Percentiles rank a stretch among this genome's conserved stretches.
phyloP scores from a whole-genome alignment of 2,797 vertebrate genomes.

The Acanthiza pusilla region DNA sequence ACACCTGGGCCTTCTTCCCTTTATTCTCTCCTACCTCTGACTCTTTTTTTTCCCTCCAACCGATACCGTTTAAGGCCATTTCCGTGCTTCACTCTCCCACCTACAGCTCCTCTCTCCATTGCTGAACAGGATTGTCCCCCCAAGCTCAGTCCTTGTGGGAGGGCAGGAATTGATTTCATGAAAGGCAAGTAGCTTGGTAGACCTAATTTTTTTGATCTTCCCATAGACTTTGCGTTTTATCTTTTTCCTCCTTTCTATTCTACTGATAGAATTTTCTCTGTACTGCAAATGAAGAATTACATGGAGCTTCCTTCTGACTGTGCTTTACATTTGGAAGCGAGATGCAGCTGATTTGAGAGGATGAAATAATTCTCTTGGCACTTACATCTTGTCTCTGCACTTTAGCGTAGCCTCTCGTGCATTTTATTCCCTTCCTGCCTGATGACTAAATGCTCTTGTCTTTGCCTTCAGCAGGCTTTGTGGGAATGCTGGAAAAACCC shows the following conservation, averaged over 20 bases:
- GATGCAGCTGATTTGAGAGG: background rate
- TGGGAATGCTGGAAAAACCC: background rate
- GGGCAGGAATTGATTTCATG: background rate
- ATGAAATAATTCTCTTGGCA: conserved; percentile 31
- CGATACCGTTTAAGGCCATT: background rate
- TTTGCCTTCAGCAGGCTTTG: background rate
- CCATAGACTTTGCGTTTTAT: background rate
- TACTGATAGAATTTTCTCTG: background rate
- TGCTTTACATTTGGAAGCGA: background rate
- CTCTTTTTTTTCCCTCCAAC: background rate
- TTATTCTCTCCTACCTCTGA: background rate
- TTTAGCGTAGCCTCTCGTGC: rapidly evolving
- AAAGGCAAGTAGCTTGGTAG: background rate
- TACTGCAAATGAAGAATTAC: background rate
- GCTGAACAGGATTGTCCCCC: background rate
- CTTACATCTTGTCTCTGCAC: background rate
- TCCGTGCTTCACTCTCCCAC: background rate
- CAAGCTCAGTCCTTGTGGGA: background rate
- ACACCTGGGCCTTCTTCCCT: background rate
- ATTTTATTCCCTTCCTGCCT: background rate
- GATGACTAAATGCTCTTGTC: background rate
- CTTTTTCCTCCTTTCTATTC: background rate
- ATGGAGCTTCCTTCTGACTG: background rate
- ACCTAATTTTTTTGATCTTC: background rate
- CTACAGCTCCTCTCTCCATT: background rate